These are phyloP conservation scores for Raphicerus campestris DNA, from an alignment of 2,113 vertebrate genomes.

Conservation along the genomic window DNA sequence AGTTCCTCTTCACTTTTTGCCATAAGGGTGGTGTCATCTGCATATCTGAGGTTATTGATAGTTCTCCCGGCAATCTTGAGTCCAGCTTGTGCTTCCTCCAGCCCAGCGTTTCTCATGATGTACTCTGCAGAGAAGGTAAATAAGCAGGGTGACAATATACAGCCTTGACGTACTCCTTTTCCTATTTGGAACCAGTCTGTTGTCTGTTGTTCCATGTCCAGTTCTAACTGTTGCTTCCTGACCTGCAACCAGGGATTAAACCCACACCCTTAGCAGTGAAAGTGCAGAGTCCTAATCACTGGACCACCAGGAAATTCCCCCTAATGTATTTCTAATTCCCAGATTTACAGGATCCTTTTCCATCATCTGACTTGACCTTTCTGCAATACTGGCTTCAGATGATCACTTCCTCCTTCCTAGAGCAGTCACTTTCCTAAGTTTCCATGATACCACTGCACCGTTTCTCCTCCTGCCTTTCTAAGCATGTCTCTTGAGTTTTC, in stretches of 20 bases:
- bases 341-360: not conserved
- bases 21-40: too few species aligned
- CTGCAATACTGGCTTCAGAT: not conserved
- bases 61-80: too few species aligned
- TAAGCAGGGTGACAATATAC: too few species aligned
- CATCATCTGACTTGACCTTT: not conserved
- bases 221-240: too few species aligned
- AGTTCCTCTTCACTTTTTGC: too few species aligned
- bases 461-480: not conserved
- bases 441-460: not conserved
- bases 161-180: too few species aligned
- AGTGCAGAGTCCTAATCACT: not conserved
- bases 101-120: too few species aligned
- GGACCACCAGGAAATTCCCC: not conserved
- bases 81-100: too few species aligned
- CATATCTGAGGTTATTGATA: too few species aligned
- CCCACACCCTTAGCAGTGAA: not conserved
- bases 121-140: too few species aligned
- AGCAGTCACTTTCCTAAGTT: not conserved
- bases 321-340: not conserved
- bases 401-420: not conserved
- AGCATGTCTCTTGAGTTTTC: not conserved
- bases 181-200: too few species aligned
- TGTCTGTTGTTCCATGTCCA: too few species aligned
- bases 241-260: not conserved